Conservation (phyloP, 1,140 invertebrate genomes). For the Scylla paramamosain region DNA sequence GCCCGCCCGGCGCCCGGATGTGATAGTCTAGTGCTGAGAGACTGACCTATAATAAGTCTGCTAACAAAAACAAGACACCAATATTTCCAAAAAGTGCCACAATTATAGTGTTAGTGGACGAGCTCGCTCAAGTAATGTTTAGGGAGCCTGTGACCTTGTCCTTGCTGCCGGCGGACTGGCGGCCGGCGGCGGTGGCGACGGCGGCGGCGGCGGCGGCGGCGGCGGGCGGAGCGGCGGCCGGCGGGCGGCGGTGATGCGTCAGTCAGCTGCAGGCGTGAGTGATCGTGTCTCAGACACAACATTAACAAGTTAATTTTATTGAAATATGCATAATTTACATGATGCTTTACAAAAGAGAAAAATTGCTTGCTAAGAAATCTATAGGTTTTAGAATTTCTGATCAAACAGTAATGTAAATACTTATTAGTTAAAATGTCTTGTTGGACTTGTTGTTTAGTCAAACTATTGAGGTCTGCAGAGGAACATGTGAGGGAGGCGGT, state of each 20-base stretch:
- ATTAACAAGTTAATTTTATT: constrained; percentile 73
- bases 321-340: constrained; percentile 75
- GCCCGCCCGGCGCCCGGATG: constrained; percentile 9
- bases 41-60: constrained; percentile 23
- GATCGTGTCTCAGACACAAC: constrained; percentile 69
- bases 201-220: neutral
- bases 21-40: constrained; percentile 48
- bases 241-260: neutral
- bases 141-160: neutral
- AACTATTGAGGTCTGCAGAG: constrained; percentile 65
- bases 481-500: constrained; percentile 57
- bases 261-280: constrained; percentile 57
- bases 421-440: constrained; percentile 75
- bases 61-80: constrained; percentile 56
- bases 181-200: neutral
- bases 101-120: constrained; percentile 71
- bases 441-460: constrained; percentile 76
- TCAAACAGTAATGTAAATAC: constrained; percentile 76
- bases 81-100: constrained; percentile 72
- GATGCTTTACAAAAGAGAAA: constrained; percentile 75
- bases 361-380: constrained; percentile 75
- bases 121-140: constrained; percentile 73
- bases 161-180: constrained; percentile 27
- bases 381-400: constrained; percentile 76
- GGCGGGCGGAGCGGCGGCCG: no score